Base-by-base conservation (phyloP, 2,888 invertebrate genomes). In the Apamea monoglypha region DNA sequence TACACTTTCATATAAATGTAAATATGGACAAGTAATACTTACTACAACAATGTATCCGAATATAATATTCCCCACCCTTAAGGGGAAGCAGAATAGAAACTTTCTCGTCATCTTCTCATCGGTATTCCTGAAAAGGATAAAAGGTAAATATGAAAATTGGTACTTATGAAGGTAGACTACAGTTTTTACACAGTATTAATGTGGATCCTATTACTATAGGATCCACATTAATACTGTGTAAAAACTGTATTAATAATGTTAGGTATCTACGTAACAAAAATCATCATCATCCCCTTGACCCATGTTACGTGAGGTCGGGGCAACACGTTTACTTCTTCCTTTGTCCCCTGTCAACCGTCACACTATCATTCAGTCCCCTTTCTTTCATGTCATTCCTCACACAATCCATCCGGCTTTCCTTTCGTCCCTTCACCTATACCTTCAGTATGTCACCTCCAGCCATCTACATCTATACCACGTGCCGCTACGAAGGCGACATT, bases 41-140 rank as follows among this genome's bases (percentile, higher is more conserved):
- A 96, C 96, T 89, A 96, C 94, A 82, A 96, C 91, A 89, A 96
- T 94, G 90, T 96, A 97, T 78, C 97, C 97, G 82, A 96, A 96
- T 70, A 97, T 92, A 86, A 96, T 94, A 90, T 96, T 97, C 79
- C 96, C 96, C 92, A 94, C 90, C 91, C 96, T 91, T 61, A 97
- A 90, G 80, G 96, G 96, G 87, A 97, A 97, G 90, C 96, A 97
- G 87, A 96, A 96, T 53, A 97, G 91, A 91, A 97, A 96, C 90
- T 97, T 97, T 89, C 96, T 94, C 84, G 95, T 96, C 96, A 97
- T 97, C 90, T 95, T 93, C 72, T 91, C 95, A 95, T 95, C 87
- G 92, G 92, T 87, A 85, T 84, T 86, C 88, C 95, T 96, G 94
- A 71, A 96, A 95, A 83, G 89, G 87, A 82, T 76, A 85, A 80